Base-by-base conservation (phyloP, 2,797 vertebrate species). In the Brotula barbata region DNA sequence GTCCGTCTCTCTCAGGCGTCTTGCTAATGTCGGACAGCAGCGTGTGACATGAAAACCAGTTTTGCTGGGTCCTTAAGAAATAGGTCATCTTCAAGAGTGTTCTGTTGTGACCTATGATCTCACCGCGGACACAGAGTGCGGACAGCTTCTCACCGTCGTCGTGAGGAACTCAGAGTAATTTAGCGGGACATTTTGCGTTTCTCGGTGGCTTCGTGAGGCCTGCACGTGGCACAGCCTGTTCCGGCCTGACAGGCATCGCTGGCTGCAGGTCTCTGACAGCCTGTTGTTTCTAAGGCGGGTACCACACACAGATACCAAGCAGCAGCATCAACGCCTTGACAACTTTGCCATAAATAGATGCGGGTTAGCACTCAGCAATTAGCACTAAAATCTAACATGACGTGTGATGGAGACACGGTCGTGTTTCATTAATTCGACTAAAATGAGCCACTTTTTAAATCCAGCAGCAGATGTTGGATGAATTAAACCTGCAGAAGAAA, bases 201-300 rank as follows among this genome's bases (percentile, higher is more conserved):
- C 23, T 13, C 54, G 68, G 72, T 67, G 74, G 66, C 79, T 69
- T 73, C 34, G 33, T 56, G 78, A 71, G 71, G 82, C 76, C 63
- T 44, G 56, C 68, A 55, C 31, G 31, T 63, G 49, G 65, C 84
- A 82, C 89, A 88, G 89, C n/a, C n/a, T n/a, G 89, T 91, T 91
- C 87, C 83, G 73, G 84, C 80, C 88, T 76, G 64, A 68, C 64
- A 89, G 88, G 83, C 89, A 85, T 72, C 85, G 84, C 84, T 81
- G 87, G 84, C 82, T 82, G 52, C 90, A 90, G 90, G 89, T 91
- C 89, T 88, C 81, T 69, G 68, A 90, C 90, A 91, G 89, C 89
- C 89, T 90, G 90, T 90, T 89, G 89, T 91, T 83, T 87, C 71
- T 69, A 72, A 45, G 85, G 81, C 91, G 87, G 90, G 90, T 91